Percentiles rank a stretch among this genome's conserved stretches.
Conservation (phyloP, 2,113 vertebrate genomes). For the Perognathus longimembris region DNA sequence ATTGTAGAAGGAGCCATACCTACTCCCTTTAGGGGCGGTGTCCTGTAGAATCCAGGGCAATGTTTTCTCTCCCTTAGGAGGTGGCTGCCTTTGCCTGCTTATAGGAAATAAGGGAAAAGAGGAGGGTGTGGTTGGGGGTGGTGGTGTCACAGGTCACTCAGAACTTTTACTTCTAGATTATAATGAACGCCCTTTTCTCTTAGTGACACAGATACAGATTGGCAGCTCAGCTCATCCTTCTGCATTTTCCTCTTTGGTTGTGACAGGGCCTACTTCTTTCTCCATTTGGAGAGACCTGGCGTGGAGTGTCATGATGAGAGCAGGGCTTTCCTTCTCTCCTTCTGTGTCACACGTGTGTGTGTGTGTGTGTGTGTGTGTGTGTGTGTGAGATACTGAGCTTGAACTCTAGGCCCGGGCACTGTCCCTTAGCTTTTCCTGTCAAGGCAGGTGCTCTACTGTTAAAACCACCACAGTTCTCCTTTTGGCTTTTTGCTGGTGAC, state of each 20-base stretch:
- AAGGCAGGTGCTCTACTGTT: no score
- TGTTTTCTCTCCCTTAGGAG: neutral
- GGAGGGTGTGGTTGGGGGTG: rapidly evolving
- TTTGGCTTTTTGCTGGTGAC: no score
- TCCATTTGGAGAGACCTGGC: neutral
- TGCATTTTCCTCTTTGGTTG: neutral
- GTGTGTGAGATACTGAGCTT: no score
- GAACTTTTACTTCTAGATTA: neutral
- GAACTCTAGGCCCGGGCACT: no score
- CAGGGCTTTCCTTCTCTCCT: neutral
- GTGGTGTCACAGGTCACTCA: neutral
- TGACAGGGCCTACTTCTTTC: neutral
- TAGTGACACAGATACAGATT: neutral
- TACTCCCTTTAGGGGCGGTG: neutral
- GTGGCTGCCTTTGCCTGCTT: neutral
- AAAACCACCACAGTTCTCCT: no score
- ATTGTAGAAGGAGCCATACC: neutral
- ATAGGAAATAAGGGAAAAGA: no score
- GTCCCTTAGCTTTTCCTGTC: no score
- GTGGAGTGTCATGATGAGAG: neutral
- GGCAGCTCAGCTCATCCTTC: neutral
- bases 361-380: no score
- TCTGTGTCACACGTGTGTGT: neutral
- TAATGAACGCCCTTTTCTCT: neutral
- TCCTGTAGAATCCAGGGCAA: neutral